phyloP scores from a whole-genome alignment of 2,113 vertebrate genomes.

The Cyphotilapia sp. region DNA sequence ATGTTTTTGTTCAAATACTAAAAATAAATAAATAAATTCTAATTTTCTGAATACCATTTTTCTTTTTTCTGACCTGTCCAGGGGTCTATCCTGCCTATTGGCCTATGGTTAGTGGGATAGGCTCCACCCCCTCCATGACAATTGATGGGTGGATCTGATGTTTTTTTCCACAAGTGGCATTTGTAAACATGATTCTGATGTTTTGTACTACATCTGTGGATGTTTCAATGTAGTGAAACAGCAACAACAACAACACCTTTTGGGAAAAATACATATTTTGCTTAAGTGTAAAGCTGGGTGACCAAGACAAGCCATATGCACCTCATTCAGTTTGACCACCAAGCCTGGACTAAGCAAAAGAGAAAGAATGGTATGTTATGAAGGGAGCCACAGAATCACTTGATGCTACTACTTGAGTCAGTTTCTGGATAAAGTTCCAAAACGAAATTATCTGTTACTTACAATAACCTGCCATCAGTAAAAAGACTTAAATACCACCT shows the following conservation, averaged over 20 bases:
- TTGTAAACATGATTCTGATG: neutral
- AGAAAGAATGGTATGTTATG: neutral
- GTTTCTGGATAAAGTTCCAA: neutral
- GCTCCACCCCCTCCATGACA: neutral
- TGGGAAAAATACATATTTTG: neutral
- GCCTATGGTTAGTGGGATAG: neutral
- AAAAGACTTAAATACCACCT: neutral
- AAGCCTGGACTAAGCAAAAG: neutral
- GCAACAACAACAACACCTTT: neutral
- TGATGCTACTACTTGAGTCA: neutral
- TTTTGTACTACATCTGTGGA: neutral
- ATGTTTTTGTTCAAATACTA: neutral
- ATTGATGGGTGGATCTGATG: neutral
- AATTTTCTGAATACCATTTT: neutral
- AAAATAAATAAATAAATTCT: neutral
- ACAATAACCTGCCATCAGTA: neutral
- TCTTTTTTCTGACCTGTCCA: neutral
- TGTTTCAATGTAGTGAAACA: neutral
- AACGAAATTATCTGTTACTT: neutral
- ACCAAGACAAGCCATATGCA: neutral
- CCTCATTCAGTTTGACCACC: neutral
- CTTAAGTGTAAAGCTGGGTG: neutral
- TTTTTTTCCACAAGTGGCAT: neutral
- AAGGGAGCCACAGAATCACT: neutral
- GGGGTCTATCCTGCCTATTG: neutral